Percentiles rank a stretch among this genome's conserved stretches.
Conservation (phyloP, 1,140 invertebrate genomes). For the Mizuhopecten yessoensis region DNA sequence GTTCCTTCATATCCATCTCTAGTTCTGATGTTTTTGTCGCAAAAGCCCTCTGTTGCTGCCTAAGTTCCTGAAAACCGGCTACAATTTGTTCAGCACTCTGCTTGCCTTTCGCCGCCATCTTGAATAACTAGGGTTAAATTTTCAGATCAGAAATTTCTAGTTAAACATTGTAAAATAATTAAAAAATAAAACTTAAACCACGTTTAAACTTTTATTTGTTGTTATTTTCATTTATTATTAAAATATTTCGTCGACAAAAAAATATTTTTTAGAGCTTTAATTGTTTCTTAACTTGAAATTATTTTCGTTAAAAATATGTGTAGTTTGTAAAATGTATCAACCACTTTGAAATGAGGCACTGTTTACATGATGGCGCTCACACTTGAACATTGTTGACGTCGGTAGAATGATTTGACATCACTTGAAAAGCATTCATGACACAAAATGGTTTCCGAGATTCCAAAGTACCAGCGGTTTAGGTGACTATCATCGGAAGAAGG, state of each 20-base stretch:
- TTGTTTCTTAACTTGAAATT: no score
- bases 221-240: no score
- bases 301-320: not conserved
- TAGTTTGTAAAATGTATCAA: not conserved
- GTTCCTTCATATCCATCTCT: slow-evolving; percentile 96
- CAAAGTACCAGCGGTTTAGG: not conserved
- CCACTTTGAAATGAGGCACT: not conserved
- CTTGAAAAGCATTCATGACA: not conserved
- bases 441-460: not conserved
- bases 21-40: slow-evolving; percentile 92
- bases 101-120: slow-evolving; percentile 62
- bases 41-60: slow-evolving; percentile 93
- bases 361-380: slow-evolving; percentile 2
- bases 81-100: slow-evolving; percentile 90
- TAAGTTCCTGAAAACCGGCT: slow-evolving; percentile 92
- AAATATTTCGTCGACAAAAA: no score
- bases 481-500: not conserved
- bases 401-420: not conserved
- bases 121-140: slow-evolving; percentile 9
- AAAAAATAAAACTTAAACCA: no score
- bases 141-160: not conserved
- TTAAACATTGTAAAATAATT: no score
- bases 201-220: no score
- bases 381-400: not conserved
- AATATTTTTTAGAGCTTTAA: no score